These are phyloP conservation scores for Selenia dentaria DNA, from an alignment of 2,888 invertebrate species.

Conservation along the genomic window DNA sequence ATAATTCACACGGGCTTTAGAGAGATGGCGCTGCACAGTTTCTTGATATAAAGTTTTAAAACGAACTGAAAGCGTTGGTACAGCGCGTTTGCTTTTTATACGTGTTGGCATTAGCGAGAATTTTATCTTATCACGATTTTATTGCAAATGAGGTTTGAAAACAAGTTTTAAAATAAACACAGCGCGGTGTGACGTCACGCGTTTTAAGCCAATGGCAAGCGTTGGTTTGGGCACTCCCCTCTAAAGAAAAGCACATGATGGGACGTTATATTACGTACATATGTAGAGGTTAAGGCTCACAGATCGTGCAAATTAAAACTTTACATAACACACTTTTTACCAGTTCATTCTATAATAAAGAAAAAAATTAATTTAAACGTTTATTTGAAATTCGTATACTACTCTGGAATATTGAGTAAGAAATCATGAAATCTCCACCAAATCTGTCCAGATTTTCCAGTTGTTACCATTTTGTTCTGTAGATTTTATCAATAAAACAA, in stretches of 20 bases:
- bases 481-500: too few relatives aligned
- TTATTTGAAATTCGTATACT: too few relatives aligned
- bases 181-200: conserved; percentile 60
- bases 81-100: conserved; percentile 56
- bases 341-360: too few relatives aligned
- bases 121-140: conserved; percentile 64
- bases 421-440: too few relatives aligned
- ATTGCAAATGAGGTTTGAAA: conserved; percentile 48
- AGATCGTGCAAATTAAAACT: too few relatives aligned
- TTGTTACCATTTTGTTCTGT: too few relatives aligned
- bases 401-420: too few relatives aligned
- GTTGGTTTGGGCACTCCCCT: conserved; percentile 66
- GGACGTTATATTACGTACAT: conserved; percentile 29
- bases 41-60: conserved; percentile 32
- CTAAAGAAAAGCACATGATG: conserved; percentile 53
- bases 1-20: conserved; percentile 23
- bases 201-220: conserved; percentile 55
- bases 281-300: conserved; percentile 64
- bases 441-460: too few relatives aligned
- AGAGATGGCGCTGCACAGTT: conserved; percentile 36
- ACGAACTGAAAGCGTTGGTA: conserved; percentile 46
- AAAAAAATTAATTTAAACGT: too few relatives aligned
- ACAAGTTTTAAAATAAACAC: conserved; percentile 65
- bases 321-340: too few relatives aligned
- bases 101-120: conserved; percentile 35